Evolutionary conservation across 1,140 invertebrate genomes (phyloP).

Genomic region (Heliconius hermathena): DNA sequence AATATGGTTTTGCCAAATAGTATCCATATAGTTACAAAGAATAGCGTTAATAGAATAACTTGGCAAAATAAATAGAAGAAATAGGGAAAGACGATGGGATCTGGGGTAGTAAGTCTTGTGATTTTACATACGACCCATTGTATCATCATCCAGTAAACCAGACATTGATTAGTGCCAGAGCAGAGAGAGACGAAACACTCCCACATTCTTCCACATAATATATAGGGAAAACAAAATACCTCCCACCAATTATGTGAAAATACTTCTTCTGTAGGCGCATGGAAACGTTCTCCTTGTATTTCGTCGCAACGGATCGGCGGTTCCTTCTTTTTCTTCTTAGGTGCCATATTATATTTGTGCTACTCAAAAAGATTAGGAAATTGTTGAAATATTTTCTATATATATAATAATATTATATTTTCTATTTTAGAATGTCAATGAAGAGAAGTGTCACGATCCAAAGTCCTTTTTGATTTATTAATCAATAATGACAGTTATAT

Average conservation of each 20-base stretch:
- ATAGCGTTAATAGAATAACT: constrained; percentile 57
- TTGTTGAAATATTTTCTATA: neutral
- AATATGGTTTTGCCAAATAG: constrained; percentile 56
- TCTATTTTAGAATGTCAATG: neutral
- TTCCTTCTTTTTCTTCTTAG: constrained; percentile 46
- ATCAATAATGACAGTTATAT: neutral
- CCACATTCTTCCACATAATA: constrained; percentile 63
- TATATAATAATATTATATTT: neutral
- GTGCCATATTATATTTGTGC: constrained; percentile 44
- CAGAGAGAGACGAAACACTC: constrained; percentile 63
- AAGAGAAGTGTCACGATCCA: neutral
- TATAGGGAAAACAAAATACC: constrained; percentile 73
- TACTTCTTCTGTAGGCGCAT: constrained; percentile 56
- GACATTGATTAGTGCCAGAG: constrained; percentile 66
- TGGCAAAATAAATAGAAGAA: constrained; percentile 74
- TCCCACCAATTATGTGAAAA: constrained; percentile 68
- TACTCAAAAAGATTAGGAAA: neutral
- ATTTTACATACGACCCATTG: constrained; percentile 72
- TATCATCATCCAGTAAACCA: constrained; percentile 70
- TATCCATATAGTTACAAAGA: constrained; percentile 60
- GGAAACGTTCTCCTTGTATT: constrained; percentile 55
- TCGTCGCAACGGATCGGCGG: constrained; percentile 52
- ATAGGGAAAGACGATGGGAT: constrained; percentile 69
- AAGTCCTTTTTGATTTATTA: neutral
- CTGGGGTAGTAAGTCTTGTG: constrained; percentile 56